Base-by-base conservation (phyloP, 2,113 vertebrate genomes). In the Balaenoptera acutorostrata region DNA sequence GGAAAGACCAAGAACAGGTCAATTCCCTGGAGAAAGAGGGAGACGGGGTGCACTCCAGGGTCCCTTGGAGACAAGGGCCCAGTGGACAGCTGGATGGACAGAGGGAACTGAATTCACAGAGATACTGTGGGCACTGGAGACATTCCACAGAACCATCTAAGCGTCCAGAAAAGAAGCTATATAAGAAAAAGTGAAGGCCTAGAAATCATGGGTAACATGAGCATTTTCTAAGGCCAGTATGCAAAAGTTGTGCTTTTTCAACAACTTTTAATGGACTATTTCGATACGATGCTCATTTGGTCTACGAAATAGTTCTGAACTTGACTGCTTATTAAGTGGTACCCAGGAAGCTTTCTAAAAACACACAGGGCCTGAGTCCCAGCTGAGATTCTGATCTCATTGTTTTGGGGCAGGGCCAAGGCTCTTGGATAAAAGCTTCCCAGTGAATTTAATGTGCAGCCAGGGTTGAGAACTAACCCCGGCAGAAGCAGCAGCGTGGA, bases 371-470 rank as follows among this genome's bases (percentile, higher is more conserved):
- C 55, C 83, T 4, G 17, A 49, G 83, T 4, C 74, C 68, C 85
- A 46, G 6, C 31, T 18, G 64, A 72, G 72, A 80, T 15, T 46
- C 64, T 2, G 31, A 64, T 55, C 15, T 46, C 36, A 8, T 0
- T 2, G 63, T 39, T 18, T 8, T 2, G 69, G 66, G 61, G 77
- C 63, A 57, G 18, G 9, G 74, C 49, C 80, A 82, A 18, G 61
- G 87, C 75, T 68, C 69, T 14, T 1, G 29, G 36, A 41, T 8
- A 21, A 11, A 83, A 25, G 33, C 69, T 39, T 31, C 8, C 23
- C 18, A 6, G 18, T 31, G 4, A 49, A 2, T 14, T 6, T 3
- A 7, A n/a, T 0, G 1, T 0, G 20, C 13, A 61, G 46, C 25
- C 57, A 77, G 11, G 4, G 12, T 1, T 15, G 64, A 55, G 36